Percentiles rank a stretch among this genome's conserved stretches.
phyloP scores from a whole-genome alignment of 2,113 vertebrate genomes.

The Polyodon spathula region DNA sequence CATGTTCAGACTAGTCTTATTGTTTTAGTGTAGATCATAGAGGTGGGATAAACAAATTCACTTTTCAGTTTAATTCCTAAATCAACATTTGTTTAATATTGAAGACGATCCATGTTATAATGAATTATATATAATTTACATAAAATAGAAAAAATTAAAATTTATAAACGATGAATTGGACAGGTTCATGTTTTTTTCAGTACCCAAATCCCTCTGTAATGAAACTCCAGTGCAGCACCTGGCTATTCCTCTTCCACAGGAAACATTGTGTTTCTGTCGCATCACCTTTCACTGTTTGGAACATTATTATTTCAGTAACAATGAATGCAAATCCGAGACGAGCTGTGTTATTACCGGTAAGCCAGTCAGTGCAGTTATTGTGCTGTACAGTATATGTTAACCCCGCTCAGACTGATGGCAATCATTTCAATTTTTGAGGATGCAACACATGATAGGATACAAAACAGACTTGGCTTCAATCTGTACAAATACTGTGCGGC shows the following conservation, averaged over 20 bases:
- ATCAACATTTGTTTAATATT: no score
- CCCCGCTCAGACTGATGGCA: neutral
- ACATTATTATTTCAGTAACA: slow-evolving; percentile 11
- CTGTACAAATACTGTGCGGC: neutral
- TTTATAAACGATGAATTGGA: no score
- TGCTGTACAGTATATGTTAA: neutral
- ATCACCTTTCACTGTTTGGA: slow-evolving; percentile 15
- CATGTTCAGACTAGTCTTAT: no score
- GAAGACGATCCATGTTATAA: no score
- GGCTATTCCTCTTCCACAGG: neutral
- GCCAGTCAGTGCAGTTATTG: slow-evolving; percentile 4
- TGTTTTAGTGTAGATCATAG: no score
- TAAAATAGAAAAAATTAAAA: no score
- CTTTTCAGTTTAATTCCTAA: no score
- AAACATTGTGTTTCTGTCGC: neutral
- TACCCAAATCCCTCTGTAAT: neutral
- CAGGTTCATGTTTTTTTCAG: no score
- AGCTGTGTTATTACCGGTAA: slow-evolving; percentile 17
- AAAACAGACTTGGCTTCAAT: neutral
- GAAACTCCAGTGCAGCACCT: neutral
- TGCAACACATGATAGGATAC: neutral
- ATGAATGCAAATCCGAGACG: slow-evolving; percentile 2
- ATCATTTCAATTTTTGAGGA: neutral
- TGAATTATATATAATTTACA: no score
- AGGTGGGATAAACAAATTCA: no score